These are phyloP conservation scores for Chrysopa pallens DNA, from an alignment of 1,140 invertebrate genomes.

Conservation along the genomic window DNA sequence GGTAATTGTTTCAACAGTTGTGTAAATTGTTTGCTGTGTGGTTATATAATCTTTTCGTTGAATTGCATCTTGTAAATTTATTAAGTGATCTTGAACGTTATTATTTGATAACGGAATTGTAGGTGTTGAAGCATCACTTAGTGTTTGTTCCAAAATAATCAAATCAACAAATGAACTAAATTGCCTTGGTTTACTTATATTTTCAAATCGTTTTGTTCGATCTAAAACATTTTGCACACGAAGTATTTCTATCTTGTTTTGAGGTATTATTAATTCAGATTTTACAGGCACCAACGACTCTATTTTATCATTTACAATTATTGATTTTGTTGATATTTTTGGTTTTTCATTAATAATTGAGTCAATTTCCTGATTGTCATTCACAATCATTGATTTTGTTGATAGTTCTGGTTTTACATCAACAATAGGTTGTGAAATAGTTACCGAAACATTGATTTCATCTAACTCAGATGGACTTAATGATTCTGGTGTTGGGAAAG, in stretches of 20 bases:
- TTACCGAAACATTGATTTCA: not conserved
- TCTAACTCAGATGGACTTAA: not conserved
- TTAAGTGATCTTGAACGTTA: slow-evolving; percentile 34
- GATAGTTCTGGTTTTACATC: slow-evolving; percentile 22
- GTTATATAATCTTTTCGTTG: slow-evolving; percentile 36
- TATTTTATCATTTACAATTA: no score
- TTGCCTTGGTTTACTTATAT: slow-evolving; percentile 26
- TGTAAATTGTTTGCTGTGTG: slow-evolving; percentile 49
- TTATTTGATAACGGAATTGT: slow-evolving; percentile 29
- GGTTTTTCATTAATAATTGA: slow-evolving; percentile 23
- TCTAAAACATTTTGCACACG: slow-evolving; percentile 20
- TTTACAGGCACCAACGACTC: not conserved
- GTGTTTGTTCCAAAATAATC: slow-evolving; percentile 32
- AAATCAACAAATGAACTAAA: slow-evolving; percentile 37
- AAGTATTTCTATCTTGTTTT: not conserved
- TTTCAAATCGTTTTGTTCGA: slow-evolving; percentile 32
- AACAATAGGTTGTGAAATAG: slow-evolving; percentile 6
- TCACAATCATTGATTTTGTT: slow-evolving; percentile 12
- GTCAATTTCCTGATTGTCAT: slow-evolving; percentile 14
- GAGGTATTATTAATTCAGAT: not conserved
- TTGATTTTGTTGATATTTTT: slow-evolving; percentile 13
- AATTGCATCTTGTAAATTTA: slow-evolving; percentile 39
- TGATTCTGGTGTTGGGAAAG: not conserved
- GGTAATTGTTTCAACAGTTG: slow-evolving; percentile 58
- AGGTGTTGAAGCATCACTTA: slow-evolving; percentile 18